Evolutionary conservation across 2,113 vertebrate species (phyloP), one percentile per base, ranked within the genome.

Genomic region (Deroptyus accipitrinus): DNA sequence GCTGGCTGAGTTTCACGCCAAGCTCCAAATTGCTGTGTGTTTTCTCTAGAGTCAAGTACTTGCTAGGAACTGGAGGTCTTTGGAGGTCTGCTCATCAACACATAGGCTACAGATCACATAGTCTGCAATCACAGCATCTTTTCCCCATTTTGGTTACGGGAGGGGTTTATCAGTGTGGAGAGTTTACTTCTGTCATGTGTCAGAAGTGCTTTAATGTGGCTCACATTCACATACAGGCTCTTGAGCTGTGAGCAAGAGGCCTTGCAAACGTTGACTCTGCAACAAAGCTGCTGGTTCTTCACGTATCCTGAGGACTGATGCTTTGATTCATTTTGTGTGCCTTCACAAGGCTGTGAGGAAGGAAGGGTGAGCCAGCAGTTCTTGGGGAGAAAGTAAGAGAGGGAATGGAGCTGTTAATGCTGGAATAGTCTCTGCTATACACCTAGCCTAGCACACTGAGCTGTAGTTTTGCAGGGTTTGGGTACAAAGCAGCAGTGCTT

Each of bases 11-110:
- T 80, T 94, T 95, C 70, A 64, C 42, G 15, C 46, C 22, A 54
- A 79, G n/a, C n/a, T 95, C 73, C 64, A 92, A 88, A 67, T 6
- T 54, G 55, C 51, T 57, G n/a, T 86, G 83, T 70, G 22, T 92
- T 91, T 92, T 86, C 61, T 86, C 37, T 75, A 70, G 55, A 86
- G 89, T 61, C 76, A 63, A 49, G 54, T 37, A 25, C 49, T 83
- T 86, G 63, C 59, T 80, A 67, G 75, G 54, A 92, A 44, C 76
- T 57, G 42, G 63, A 66, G 27, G 59, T 79, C 75, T 86, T 64
- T 48, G 54, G 72, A 80, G 39, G 49, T 48, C 39, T 69, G 49
- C 44, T n/a, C 41, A 42, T 39, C 46, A 69, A 33, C 69, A 25
- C 66, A 19, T 54, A 49, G 54, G 33, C 64, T 86, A 12, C 31